Evolutionary conservation across 2,797 vertebrate genomes (phyloP), one percentile per base, ranked within the genome.

Genomic region (Hypotaenidia philippensis): DNA sequence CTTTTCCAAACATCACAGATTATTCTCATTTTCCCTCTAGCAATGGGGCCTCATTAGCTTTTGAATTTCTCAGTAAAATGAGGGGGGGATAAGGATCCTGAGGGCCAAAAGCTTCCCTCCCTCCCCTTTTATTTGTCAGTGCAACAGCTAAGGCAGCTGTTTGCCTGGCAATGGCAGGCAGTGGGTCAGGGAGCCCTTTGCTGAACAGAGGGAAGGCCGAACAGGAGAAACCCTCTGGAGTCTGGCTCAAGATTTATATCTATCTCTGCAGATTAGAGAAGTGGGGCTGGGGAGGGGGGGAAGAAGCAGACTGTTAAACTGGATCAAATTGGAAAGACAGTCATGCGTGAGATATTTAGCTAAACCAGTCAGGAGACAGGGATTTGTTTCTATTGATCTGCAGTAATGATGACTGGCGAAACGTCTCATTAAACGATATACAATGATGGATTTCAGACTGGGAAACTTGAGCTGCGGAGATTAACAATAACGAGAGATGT

Each of bases 311-410:
- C 91, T 87, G 88, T 82, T 97, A 94, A 92, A 94, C 91, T 94
- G 93, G 76, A 95, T 96, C 92, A 95, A 93, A 96, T 88, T 94
- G 84, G 80, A 95, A 96, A 92, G 90, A 96, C 90, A 93, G 94
- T 97, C 93, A 93, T 92, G 94, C 87, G 44, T 95, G 90, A 95
- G 94, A 90, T 92, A 89, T 84, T 97, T 96, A 87, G 87, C 83
- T 96, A 94, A 97, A 96, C 74, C 84, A 80, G 91, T 94, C 94
- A 96, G 94, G 94, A 97, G 96, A 96, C 90, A 89, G 91, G 95
- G 95, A 96, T 97, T 97, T 96, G 70, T 93, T 95, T 71, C 83
- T 94, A 95, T 90, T 93, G 96, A 97, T 96, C 91, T 89, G 71
- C 82, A 94, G 88, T 90, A 95, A 95, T 93, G 86, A 92, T 56